Base-by-base conservation (phyloP, 2,113 vertebrate species). In the Hippolais icterina region DNA sequence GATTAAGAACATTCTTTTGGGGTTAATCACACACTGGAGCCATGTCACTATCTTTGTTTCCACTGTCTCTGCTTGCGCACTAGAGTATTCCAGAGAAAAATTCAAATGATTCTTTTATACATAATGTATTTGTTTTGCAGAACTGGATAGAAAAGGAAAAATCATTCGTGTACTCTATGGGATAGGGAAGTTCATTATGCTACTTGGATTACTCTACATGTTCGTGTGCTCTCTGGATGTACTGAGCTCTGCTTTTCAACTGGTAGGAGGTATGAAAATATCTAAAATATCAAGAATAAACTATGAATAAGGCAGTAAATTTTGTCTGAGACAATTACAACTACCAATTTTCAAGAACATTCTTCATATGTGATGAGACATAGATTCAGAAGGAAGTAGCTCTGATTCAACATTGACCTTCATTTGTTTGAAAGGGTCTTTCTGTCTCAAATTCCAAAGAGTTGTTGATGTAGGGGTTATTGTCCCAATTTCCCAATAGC, bases 181-280 rank as follows among this genome's bases (percentile, higher is more conserved):
- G 1, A 68, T 99, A 15, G 81, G 96, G 69, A 99, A 99, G 94
- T 53, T 98, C 4, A 22, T 98, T 29, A 50, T 98, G 83, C 97
- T 99, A 10, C 96, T 99, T n/a, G 98, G 97, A 20, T 97, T 99
- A 22, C 99, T 99, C 81, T 99, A 99, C 97, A 39, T 99, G 78
- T 99, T 99, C 1, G 98, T 99, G 41, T 99, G 99, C 86, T 99
- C 99, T 8, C 97, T 99, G 98, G 99, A 99, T 44, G 68, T 99
- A 6, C 98, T 99, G 92, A 99, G 99, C 87, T 99, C 99, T 4
- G 99, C 99, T 46, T 99, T 99, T 97, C 99, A 99, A 94, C 98
- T 99, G 6, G 98, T 99, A 18, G 99, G 99, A 98, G 99, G 99
- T 99, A 98, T 11, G 98, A 61, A 72, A 56, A 89, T 23, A 20